Base-by-base conservation (phyloP, 1,140 invertebrate species). In the Bradysia coprophila region DNA sequence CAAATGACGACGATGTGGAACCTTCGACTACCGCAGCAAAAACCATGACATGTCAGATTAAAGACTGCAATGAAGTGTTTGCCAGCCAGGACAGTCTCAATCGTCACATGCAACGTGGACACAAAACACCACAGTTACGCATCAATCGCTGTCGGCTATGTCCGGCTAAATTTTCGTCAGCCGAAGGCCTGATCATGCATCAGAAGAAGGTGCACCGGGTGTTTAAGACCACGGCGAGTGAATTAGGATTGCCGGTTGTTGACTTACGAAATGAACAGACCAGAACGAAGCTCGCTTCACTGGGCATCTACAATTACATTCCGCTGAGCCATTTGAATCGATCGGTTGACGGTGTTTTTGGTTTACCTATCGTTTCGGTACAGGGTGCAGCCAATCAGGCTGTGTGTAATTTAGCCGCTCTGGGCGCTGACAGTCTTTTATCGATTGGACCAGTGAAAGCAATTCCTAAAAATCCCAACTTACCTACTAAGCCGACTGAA, bases 291-390 rank as follows among this genome's bases (percentile, higher is more conserved):
- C 59, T 84, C 16, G 65, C 64, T 41, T 69, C 57, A 54, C 60
- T 82, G 43, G 81, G 81, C 36, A 78, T 84, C 46, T 71, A 72
- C 46, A 76, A 73, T 59, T 81, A 76, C 54, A 77, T 84, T 47
- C 77, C 78, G 2, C 56, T 82, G 38, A 75, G 74, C 0, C 75
- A 75, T 51, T 54, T 75, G 10, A 70, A 71, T 43, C 66, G 69
- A 42, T 66, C 66, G 45, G 61, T 67, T 0, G 70, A 71, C 32
- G 75, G 77, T 9, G 72, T 71, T 32, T 81, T 77, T 45, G 77
- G 74, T 13, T 61, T 83, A 36, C 80, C 80, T 1, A 74, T 83
- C n/a, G 68, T 82, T 38, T 75, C 73, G 11, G 68, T 75, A 15
- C 74, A 78, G 48, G 72, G 70, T 50, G 64, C 69, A 33, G 61